Conservation (phyloP, 2,113 vertebrate genomes). For the Pristiophorus japonicus region DNA sequence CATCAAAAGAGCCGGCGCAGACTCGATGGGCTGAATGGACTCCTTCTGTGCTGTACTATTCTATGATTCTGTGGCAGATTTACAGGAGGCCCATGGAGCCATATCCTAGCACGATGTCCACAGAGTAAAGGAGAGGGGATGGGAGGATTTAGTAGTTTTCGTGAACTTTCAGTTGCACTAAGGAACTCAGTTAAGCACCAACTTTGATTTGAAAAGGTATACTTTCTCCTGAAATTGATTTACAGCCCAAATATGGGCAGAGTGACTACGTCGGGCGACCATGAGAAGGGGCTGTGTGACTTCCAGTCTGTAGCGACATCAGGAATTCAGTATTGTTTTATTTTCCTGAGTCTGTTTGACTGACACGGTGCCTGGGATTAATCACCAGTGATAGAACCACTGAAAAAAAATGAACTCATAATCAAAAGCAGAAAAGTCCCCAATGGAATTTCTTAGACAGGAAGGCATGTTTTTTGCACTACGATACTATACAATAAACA, state of each 20-base stretch:
- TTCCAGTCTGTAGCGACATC: background rate
- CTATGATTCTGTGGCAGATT: background rate
- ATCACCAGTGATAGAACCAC: background rate
- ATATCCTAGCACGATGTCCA: background rate
- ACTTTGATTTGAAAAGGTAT: background rate
- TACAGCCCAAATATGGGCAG: background rate
- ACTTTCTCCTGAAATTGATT: background rate
- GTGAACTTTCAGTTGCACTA: background rate
- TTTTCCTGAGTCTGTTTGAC: conserved; percentile 15
- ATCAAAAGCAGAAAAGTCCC: background rate
- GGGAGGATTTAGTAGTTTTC: background rate
- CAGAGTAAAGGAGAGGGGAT: too few relatives aligned
- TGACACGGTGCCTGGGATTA: background rate
- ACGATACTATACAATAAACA: background rate
- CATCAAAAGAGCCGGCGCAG: too few relatives aligned
- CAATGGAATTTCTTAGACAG: background rate
- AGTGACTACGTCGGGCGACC: too few relatives aligned
- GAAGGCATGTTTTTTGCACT: background rate
- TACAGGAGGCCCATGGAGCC: background rate
- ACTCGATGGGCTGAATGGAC: too few relatives aligned
- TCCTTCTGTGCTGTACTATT: too few relatives aligned
- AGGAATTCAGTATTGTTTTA: conserved; percentile 24
- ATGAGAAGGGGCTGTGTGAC: background rate
- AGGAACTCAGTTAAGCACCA: background rate
- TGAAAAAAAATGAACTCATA: background rate